Evolutionary conservation across 2,888 invertebrate genomes (phyloP).

Genomic region (Ectobius pallidus): DNA sequence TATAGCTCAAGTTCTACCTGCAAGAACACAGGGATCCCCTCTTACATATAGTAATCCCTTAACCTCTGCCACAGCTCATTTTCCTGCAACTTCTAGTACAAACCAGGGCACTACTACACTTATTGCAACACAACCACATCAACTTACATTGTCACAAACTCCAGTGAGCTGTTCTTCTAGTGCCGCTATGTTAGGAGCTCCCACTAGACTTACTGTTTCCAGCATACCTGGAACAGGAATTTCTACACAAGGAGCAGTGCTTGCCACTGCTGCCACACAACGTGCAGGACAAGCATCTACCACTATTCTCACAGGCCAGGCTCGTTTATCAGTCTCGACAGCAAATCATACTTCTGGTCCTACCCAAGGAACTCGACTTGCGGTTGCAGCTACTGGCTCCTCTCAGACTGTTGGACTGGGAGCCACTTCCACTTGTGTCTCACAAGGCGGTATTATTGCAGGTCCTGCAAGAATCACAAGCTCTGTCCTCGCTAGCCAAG

Average conservation of each 20-base stretch:
- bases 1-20: slow-evolving; percentile 40
- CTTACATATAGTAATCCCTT: slow-evolving; percentile 35
- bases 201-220: slow-evolving; percentile 23
- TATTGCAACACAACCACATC: slow-evolving; percentile 20
- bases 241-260: not conserved
- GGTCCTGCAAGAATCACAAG: slow-evolving; percentile 24
- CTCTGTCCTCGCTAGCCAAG: slow-evolving; percentile 1
- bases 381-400: slow-evolving; percentile 20
- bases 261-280: slow-evolving; percentile 27
- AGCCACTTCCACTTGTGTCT: not conserved
- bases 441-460: slow-evolving; percentile 31
- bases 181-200: slow-evolving; percentile 23
- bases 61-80: slow-evolving; percentile 16
- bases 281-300: not conserved
- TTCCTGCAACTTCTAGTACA: slow-evolving; percentile 27
- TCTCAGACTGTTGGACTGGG: not conserved
- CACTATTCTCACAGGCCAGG: slow-evolving; percentile 7
- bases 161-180: not conserved
- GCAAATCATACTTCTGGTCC: not conserved
- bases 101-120: slow-evolving; percentile 25
- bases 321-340: slow-evolving; percentile 25
- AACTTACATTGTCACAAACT: not conserved
- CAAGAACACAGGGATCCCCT: slow-evolving; percentile 32
- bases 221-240: slow-evolving; percentile 2
- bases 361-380: slow-evolving; percentile 4